Evolutionary conservation across 2,888 invertebrate species (phyloP), one percentile per base, ranked within the genome.

Genomic region (Polietes domitor): DNA sequence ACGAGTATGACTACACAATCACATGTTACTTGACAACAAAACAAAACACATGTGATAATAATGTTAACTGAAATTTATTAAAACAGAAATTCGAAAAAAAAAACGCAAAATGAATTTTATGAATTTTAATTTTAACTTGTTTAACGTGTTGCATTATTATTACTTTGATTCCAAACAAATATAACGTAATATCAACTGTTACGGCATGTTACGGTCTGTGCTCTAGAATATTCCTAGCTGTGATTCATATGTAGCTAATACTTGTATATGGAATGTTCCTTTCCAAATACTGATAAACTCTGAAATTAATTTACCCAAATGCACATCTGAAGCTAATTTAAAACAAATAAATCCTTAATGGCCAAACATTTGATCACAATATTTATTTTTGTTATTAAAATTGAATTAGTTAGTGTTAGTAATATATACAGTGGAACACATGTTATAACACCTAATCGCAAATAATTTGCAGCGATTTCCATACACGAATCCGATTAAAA

Each of bases 21-120:
- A 28, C 61, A n/a, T 61, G 61, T n/a, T 61, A 61, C 61, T 61
- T 61, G 61, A 61, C 61, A 61, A 61, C 61, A n/a, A 61, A 37
- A 37, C 37, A 37, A n/a, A n/a, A 28, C 32, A n/a, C 26, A 61
- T 28, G 28, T 2, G 17, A 15, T n/a, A 0, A 9, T 55, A 55
- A 21, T 47, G 53, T 55, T 32, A 58, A 61, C 28, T 6, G n/a
- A 9, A 61, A 26, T 28, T 2, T n/a, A 61, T 28, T 61, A 32
- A 32, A 61, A 19, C 37, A 41, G 1, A 68, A 47, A 47, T 32
- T 32, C 4, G 2, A 47, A 43, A 19, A 41, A 65, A 65, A 17
- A 32, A 68, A 24, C 1, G 53, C 58, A 26, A 26, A 68, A 41
- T 41, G 19, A 21, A 43, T 68, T 68, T 43, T 21, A 68, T 10